A percentile compares a stretch with the other conserved stretches of the same genome.
phyloP scores from a whole-genome alignment of 2,113 vertebrate genomes.

The Myrmophylax atrothorax region DNA sequence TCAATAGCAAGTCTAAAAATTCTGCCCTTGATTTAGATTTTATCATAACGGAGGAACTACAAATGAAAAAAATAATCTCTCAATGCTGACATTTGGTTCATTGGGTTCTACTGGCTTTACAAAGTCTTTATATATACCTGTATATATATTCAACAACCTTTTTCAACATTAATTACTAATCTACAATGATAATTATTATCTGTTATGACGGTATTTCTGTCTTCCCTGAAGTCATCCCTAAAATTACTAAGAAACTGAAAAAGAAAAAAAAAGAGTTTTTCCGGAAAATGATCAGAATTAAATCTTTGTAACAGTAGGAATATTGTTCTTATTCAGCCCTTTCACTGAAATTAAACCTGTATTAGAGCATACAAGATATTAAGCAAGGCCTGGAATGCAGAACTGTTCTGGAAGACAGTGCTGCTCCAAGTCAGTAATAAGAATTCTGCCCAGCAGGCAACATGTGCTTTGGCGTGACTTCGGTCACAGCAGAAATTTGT shows the following conservation, averaged over 20 bases:
- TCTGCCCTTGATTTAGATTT: neutral
- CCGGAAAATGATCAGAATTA: neutral
- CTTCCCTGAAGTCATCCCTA: neutral
- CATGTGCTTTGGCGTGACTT: neutral
- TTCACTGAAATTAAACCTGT: neutral
- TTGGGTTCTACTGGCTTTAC: neutral
- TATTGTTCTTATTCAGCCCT: neutral
- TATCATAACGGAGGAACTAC: neutral
- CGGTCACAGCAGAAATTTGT: neutral
- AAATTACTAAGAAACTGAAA: neutral
- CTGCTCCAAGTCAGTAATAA: neutral
- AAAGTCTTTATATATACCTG: neutral
- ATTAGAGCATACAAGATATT: neutral
- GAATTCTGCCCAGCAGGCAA: neutral
- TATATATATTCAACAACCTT: neutral
- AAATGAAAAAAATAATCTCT: neutral
- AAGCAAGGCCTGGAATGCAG: neutral
- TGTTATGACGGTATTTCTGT: neutral
- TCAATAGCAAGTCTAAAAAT: constrained; percentile 29
- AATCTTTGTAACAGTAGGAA: neutral
- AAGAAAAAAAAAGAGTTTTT: neutral
- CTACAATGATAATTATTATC: neutral
- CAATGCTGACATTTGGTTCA: neutral
- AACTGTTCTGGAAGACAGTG: neutral
- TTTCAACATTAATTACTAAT: neutral